phyloP scores from a whole-genome alignment of 2,797 vertebrate species.

The Selene dorsalis region DNA sequence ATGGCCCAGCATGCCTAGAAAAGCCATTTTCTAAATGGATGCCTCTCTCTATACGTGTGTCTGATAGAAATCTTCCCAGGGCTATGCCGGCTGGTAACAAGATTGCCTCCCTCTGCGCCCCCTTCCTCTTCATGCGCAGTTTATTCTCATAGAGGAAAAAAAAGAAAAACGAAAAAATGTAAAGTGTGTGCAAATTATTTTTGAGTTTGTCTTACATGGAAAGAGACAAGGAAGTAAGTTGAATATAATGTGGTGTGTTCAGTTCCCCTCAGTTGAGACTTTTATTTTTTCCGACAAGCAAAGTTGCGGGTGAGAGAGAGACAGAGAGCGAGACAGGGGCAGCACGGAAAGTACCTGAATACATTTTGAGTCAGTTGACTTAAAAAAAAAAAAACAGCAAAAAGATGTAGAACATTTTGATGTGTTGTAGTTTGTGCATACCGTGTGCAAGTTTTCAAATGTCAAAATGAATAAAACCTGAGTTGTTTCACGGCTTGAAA shows the following conservation, averaged over 20 bases:
- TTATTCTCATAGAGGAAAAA: slow-evolving; percentile 78
- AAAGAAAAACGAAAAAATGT: slow-evolving; percentile 48
- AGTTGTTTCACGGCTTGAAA: slow-evolving; percentile 40
- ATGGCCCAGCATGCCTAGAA: slow-evolving; percentile 88
- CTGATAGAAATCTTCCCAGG: slow-evolving; percentile 87
- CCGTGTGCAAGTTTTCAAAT: neutral
- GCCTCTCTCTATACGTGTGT: slow-evolving; percentile 85
- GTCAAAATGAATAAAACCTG: slow-evolving; percentile 15
- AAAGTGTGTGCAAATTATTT: slow-evolving; percentile 80
- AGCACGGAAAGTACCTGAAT: slow-evolving; percentile 11
- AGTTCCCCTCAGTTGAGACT: slow-evolving; percentile 41
- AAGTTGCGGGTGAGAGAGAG: slow-evolving; percentile 43
- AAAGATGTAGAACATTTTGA: slow-evolving; percentile 15
- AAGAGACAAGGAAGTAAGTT: slow-evolving; percentile 61
- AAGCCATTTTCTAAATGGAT: slow-evolving; percentile 91
- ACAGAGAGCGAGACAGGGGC: slow-evolving; percentile 25
- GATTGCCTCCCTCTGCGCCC: slow-evolving; percentile 82
- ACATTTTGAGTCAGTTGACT: slow-evolving; percentile 18
- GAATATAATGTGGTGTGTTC: slow-evolving; percentile 56
- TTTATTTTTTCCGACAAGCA: slow-evolving; percentile 56
- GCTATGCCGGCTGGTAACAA: slow-evolving; percentile 84
- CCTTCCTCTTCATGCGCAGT: slow-evolving; percentile 80
- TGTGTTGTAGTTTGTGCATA: slow-evolving; percentile 3
- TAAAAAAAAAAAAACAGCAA: slow-evolving; percentile 18
- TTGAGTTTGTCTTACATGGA: slow-evolving; percentile 71